A percentile compares a stretch with the other conserved stretches of the same genome.
Evolutionary conservation across 2,113 vertebrate genomes (phyloP).

Genomic region (Galeopterus variegatus): DNA sequence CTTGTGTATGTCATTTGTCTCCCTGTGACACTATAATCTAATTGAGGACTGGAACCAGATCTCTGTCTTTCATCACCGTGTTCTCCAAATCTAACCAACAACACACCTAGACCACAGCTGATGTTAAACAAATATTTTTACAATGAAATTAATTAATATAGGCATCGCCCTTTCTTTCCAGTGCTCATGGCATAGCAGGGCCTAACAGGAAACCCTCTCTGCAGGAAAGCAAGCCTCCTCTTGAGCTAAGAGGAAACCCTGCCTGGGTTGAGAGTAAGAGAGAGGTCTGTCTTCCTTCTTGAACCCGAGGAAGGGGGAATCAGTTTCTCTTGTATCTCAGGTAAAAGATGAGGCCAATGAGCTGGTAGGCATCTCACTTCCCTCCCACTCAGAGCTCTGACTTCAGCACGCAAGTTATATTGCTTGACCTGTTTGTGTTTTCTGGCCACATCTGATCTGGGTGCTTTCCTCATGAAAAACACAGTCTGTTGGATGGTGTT

Average conservation of each 20-base stretch:
- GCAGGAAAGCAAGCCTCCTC: neutral
- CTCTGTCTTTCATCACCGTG: accelerated
- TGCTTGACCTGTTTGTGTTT: neutral
- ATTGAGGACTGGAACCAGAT: neutral
- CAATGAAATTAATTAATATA: no score
- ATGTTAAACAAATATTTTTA: neutral
- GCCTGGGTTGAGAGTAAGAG: neutral
- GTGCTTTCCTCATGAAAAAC: neutral
- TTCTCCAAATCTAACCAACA: neutral
- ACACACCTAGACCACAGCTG: neutral
- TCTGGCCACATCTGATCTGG: neutral
- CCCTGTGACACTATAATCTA: neutral
- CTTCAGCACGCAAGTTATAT: neutral
- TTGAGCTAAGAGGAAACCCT: neutral
- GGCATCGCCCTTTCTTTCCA: neutral
- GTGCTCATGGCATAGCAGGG: neutral
- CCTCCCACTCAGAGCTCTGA: neutral
- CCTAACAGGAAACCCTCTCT: no score
- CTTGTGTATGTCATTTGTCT: neutral
- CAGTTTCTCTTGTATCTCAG: accelerated
- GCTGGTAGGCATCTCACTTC: accelerated
- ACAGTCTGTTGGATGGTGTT: accelerated
- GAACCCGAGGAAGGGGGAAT: neutral
- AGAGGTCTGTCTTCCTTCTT: neutral
- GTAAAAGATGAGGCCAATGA: neutral